Conservation (phyloP, 2,797 vertebrate genomes). For the Merluccius polli region DNA sequence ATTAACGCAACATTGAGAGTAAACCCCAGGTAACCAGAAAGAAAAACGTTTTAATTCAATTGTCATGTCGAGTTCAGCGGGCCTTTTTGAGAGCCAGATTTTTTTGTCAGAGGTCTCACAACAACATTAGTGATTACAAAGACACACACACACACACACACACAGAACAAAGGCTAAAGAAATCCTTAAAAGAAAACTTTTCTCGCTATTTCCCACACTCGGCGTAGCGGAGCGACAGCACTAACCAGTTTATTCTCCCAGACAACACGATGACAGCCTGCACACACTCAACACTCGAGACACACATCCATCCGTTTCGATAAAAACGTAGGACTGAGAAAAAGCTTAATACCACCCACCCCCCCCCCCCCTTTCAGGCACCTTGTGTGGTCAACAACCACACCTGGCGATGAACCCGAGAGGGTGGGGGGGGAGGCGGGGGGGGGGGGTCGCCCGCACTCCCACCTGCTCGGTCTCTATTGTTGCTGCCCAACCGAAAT, state of each 20-base stretch:
- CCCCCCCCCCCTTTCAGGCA: background rate
- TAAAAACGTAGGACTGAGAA: background rate
- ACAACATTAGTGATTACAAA: background rate
- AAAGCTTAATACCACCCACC: background rate
- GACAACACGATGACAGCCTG: background rate
- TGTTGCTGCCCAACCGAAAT: conserved; percentile 50
- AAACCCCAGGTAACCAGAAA: too few relatives aligned
- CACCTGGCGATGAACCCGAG: background rate
- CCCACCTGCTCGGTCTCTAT: conserved; percentile 59
- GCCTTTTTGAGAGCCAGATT: background rate
- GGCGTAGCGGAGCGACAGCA: background rate
- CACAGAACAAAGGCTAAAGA: background rate
- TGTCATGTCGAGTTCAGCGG: background rate
- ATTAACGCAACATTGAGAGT: too few relatives aligned
- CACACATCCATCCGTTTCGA: background rate
- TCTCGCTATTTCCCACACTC: background rate
- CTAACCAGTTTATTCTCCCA: background rate
- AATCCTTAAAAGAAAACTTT: background rate
- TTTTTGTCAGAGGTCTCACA: background rate
- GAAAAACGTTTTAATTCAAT: background rate
- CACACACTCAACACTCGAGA: background rate
- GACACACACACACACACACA: background rate
- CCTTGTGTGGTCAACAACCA: background rate
- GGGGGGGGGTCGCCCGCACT: conserved; percentile 33
- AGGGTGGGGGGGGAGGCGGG: background rate